These are phyloP conservation scores for Coregonus sp. DNA, from an alignment of 2,797 vertebrate genomes.

Conservation along the genomic window DNA sequence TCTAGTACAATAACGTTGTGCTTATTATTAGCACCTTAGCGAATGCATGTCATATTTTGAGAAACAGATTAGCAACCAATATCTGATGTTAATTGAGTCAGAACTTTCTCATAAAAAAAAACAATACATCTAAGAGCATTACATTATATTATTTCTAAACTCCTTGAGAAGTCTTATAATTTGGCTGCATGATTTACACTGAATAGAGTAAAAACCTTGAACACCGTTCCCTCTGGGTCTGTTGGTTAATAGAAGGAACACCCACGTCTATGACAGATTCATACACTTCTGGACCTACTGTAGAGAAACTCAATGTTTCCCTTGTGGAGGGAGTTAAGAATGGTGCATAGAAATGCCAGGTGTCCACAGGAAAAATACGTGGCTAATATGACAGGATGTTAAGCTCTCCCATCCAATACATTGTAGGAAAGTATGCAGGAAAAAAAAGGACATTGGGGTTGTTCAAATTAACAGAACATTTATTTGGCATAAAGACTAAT, in stretches of 20 bases:
- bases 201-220: background rate
- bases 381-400: conserved; percentile 58
- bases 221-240: background rate
- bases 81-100: background rate
- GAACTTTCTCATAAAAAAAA: background rate
- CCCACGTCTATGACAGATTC: conserved; percentile 12
- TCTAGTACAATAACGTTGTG: background rate
- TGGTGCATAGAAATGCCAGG: conserved; percentile 63
- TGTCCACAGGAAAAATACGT: conserved; percentile 40
- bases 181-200: background rate
- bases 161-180: background rate
- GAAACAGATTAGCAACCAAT: too few relatives aligned
- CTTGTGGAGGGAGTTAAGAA: conserved; percentile 33
- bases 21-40: background rate
- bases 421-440: background rate
- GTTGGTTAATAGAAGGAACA: background rate
- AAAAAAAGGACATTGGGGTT: background rate
- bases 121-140: background rate
- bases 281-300: conserved; percentile 37
- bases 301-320: conserved; percentile 25
- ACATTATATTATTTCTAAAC: background rate
- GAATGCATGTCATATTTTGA: too few relatives aligned
- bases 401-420: background rate
- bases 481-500: conserved; percentile 56
- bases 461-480: conserved; percentile 43